phyloP scores from a whole-genome alignment of 2,113 vertebrate species.

The Raphicerus campestris region DNA sequence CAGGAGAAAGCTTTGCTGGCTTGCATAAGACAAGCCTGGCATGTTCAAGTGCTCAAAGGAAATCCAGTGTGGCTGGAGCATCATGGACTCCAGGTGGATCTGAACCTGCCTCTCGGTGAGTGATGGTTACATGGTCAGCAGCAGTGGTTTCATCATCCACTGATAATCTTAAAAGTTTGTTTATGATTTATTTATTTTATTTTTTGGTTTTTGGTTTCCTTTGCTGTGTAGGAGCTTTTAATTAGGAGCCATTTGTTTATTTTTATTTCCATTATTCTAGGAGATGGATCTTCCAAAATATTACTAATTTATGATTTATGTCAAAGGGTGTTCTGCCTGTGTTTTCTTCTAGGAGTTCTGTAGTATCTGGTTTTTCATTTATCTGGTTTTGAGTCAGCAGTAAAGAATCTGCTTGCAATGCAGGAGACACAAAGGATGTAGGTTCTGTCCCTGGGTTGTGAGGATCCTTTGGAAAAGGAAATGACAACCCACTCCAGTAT shows the following conservation, averaged over 20 bases:
- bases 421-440: neutral
- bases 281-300: neutral
- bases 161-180: neutral
- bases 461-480: neutral
- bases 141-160: neutral
- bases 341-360: neutral
- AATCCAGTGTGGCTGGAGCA: neutral
- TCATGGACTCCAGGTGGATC: neutral
- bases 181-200: neutral
- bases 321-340: neutral
- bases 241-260: neutral
- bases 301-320: neutral
- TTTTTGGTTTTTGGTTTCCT: neutral
- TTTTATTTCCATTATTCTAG: neutral
- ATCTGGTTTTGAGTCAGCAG: neutral
- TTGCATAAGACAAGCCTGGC: neutral
- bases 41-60: neutral
- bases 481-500: neutral
- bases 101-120: neutral
- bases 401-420: neutral
- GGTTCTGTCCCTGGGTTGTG: neutral
- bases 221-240: neutral
- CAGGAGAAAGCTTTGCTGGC: neutral
- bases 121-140: neutral
- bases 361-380: neutral